Base-by-base conservation (phyloP, 2,797 vertebrate genomes). In the Lacerta bilineata region DNA sequence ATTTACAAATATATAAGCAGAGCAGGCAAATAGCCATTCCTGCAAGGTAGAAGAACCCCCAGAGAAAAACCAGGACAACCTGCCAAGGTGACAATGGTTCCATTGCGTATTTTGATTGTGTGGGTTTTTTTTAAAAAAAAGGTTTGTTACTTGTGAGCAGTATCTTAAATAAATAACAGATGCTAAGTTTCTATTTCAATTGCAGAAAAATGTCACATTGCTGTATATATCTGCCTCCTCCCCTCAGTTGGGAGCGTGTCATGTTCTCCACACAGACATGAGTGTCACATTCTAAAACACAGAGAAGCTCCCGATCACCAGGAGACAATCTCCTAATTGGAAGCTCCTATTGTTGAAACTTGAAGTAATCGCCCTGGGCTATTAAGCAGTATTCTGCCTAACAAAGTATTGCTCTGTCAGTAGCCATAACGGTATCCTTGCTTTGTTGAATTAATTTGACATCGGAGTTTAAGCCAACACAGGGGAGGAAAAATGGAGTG, bases 1-100 rank as follows among this genome's bases (percentile, higher is more conserved):
- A 68, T 86, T 86, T 46, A 68, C 61, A 86, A 78, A 86, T 68
- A 68, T 33, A 77, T 11, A 86, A 68, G 7, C 27, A 86, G 75
- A 78, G 9, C 10, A 27, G n/a, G 33, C 18, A 83, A 83, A 50
- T 64, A 71, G 23, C 23, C n/a, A 75, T 29, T 43, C 20, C 23
- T 36, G n/a, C 23, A 15, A 84, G 2, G 33, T 13, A 64, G 72
- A 85, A 55, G 27, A 55, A 27, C 11, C 39, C 25, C 29, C 41
- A 33, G 29, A 55, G n/a, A 41, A 17, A 61, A 61, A 29, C 1
- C 50, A 75, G 50, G 33, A 23, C 25, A 61, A 8, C 3, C 13
- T 15, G 13, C n/a, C 71, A 55, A 17, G 29, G 27, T 27, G 41
- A 13, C 69, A 74, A 55, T 15, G 50, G 50, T 15, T 55, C 15